Evolutionary conservation across 2,113 vertebrate species (phyloP).

Genomic region (Amphilophus citrinellus): DNA sequence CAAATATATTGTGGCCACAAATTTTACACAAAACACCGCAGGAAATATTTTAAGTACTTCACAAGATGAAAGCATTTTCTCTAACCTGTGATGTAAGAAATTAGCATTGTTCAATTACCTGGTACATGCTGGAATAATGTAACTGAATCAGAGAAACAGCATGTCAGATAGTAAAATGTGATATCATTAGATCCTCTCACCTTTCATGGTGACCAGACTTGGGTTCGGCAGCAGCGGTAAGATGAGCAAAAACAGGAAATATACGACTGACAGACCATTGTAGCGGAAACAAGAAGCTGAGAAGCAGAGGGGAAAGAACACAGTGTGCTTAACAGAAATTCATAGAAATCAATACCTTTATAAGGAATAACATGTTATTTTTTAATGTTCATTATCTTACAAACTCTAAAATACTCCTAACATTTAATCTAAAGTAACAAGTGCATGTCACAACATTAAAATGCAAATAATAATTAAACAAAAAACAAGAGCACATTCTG

Average conservation of each 20-base stretch:
- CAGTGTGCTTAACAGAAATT: not conserved
- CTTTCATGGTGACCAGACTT: conserved; percentile 62
- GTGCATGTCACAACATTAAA: not conserved
- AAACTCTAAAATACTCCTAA: not conserved
- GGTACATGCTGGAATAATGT: not conserved
- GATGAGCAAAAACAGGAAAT: conserved; percentile 76
- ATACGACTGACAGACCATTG: conserved; percentile 77
- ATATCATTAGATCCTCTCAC: conserved; percentile 43
- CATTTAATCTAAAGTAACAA: not conserved
- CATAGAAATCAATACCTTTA: not conserved
- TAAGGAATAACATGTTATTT: not conserved
- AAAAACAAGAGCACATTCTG: not conserved
- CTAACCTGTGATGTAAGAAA: not conserved
- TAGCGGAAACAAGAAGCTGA: conserved; percentile 77
- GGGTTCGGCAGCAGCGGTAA: conserved; percentile 75
- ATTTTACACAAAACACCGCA: not conserved
- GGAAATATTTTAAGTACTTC: not conserved
- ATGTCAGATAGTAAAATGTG: not conserved
- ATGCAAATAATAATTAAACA: not conserved
- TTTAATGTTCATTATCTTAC: not conserved
- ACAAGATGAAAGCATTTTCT: not conserved
- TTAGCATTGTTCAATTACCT: rapidly evolving
- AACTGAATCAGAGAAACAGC: not conserved
- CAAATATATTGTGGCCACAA: rapidly evolving
- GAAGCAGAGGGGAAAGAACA: conserved; percentile 22